A percentile compares a stretch with the other conserved stretches of the same genome.
phyloP scores from a whole-genome alignment of 2,113 vertebrate species.

The Leucopsar rothschildi region DNA sequence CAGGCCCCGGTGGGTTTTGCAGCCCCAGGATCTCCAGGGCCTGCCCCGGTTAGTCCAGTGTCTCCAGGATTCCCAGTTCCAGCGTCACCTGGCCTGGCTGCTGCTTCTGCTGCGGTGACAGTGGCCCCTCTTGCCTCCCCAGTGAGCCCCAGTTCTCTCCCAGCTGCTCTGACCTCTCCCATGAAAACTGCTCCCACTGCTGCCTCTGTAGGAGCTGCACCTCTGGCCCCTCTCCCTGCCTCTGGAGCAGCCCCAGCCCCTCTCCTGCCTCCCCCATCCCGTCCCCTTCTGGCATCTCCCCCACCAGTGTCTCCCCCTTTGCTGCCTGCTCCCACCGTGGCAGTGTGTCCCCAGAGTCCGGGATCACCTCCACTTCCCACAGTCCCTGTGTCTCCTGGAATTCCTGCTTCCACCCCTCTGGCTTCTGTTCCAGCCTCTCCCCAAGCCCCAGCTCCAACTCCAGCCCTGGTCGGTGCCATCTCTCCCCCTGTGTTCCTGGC shows the following conservation, averaged over 20 bases:
- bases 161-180: slow-evolving; percentile 23
- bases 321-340: background rate
- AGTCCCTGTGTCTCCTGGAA: background rate
- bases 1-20: background rate
- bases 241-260: background rate
- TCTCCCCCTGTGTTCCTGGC: background rate
- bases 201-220: background rate
- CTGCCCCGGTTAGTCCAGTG: background rate
- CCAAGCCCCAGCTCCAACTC: background rate
- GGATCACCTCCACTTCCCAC: background rate
- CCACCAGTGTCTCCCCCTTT: background rate
- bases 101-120: background rate
- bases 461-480: background rate
- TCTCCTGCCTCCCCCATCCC: background rate
- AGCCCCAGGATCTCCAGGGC: background rate
- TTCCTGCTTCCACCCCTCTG: background rate
- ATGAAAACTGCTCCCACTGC: slow-evolving; percentile 33
- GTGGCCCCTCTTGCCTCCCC: accelerated
- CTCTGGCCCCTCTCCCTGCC: background rate
- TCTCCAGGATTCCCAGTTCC: background rate
- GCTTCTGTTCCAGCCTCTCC: background rate
- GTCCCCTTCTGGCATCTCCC: background rate
- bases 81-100: background rate
- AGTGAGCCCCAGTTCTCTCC: slow-evolving; percentile 38
- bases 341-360: background rate